Conservation (phyloP, 2,797 vertebrate species). For the Calcarius lapponicus region DNA sequence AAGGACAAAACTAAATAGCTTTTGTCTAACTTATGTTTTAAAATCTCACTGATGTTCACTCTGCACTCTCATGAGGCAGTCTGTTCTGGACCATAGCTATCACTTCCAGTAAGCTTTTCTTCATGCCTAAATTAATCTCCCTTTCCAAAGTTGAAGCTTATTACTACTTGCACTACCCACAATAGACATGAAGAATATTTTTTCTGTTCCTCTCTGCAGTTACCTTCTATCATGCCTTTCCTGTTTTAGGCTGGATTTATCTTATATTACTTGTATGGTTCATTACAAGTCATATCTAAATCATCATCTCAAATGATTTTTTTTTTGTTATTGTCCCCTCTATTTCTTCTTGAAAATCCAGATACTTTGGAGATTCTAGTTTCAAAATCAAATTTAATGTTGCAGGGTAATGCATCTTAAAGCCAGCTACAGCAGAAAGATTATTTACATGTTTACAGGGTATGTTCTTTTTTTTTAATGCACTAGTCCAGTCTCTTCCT, state of each 20-base stretch:
- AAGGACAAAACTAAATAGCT: background rate
- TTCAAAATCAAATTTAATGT: background rate
- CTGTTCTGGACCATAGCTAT: background rate
- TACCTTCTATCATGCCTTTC: background rate
- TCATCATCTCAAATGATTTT: background rate
- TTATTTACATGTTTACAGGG: background rate
- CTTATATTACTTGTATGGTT: background rate
- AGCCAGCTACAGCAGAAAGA: background rate
- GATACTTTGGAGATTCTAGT: background rate
- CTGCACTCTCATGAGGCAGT: background rate
- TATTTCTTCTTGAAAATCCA: background rate
- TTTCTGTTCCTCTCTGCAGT: background rate
- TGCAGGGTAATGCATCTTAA: background rate
- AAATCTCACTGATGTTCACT: background rate
- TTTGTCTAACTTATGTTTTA: background rate
- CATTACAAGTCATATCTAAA: background rate
- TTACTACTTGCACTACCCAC: background rate
- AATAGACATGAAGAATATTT: background rate
- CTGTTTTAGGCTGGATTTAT: background rate
- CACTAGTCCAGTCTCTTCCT: background rate
- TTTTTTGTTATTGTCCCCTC: background rate
- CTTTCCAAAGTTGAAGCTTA: background rate
- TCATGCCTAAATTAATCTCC: background rate
- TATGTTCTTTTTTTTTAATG: background rate
- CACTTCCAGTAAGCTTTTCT: background rate